Conservation (phyloP, 2,797 vertebrate genomes). For the Uromys caudimaculatus region DNA sequence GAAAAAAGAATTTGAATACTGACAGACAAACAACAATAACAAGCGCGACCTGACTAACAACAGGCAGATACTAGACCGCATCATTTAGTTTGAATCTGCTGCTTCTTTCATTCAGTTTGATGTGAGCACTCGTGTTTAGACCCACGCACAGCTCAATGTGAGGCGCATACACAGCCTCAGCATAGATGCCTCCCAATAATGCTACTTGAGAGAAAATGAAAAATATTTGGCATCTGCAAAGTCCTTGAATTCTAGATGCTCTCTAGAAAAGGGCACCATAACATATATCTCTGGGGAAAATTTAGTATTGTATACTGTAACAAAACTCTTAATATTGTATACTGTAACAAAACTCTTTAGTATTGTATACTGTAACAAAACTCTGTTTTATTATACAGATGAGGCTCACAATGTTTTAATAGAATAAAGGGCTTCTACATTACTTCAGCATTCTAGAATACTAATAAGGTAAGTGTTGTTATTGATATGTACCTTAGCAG, state of each 20-base stretch:
- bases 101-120: neutral
- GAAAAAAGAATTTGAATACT: neutral
- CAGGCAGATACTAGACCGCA: neutral
- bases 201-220: neutral
- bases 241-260: constrained; percentile 28
- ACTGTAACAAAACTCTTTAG: too few relatives aligned
- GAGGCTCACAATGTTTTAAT: neutral
- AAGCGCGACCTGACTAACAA: too few relatives aligned
- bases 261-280: constrained; percentile 29
- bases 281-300: neutral
- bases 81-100: neutral
- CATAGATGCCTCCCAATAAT: neutral
- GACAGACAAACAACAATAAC: neutral
- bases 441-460: neutral
- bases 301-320: too few relatives aligned
- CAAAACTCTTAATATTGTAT: too few relatives aligned
- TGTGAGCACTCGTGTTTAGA: neutral
- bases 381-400: neutral
- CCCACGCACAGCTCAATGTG: neutral
- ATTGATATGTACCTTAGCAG: neutral
- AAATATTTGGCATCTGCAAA: neutral
- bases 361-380: neutral
- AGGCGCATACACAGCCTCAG: neutral
- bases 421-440: neutral
- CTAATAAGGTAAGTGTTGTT: constrained; percentile 9